Percentiles rank a stretch among this genome's conserved stretches.
phyloP scores from a whole-genome alignment of 2,797 vertebrate genomes.

The Paedocypris micromegethes region DNA sequence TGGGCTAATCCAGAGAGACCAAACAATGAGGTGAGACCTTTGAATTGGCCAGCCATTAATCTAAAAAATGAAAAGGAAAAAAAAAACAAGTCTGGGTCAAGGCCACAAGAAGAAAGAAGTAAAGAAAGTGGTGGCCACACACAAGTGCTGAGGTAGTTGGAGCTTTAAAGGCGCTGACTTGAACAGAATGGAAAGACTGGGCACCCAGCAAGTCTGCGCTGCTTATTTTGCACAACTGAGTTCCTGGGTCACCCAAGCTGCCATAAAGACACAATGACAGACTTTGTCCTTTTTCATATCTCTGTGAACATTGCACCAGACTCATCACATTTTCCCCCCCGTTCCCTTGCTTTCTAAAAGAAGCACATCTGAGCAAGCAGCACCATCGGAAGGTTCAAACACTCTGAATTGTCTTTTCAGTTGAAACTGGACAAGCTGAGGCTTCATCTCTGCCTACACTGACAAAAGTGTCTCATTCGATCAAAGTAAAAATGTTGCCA shows the following conservation, averaged over 20 bases:
- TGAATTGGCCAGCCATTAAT: slow-evolving; percentile 8
- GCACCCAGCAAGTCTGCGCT: neutral
- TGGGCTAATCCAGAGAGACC: neutral
- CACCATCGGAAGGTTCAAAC: slow-evolving; percentile 57
- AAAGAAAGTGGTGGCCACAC: slow-evolving; percentile 21
- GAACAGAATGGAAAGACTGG: slow-evolving; percentile 11
- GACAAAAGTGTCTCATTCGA: slow-evolving; percentile 8
- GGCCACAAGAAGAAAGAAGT: slow-evolving; percentile 20
- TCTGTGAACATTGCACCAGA: slow-evolving; percentile 12
- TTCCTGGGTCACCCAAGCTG: slow-evolving; percentile 18
- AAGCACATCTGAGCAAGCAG: slow-evolving; percentile 61
- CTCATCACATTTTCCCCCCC: slow-evolving; percentile 4
- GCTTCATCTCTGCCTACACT: slow-evolving; percentile 65
- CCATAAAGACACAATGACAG: slow-evolving; percentile 13
- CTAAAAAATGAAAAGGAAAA: too few relatives aligned
- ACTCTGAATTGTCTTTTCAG: slow-evolving; percentile 70
- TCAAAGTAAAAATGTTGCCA: too few relatives aligned
- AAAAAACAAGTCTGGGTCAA: neutral
- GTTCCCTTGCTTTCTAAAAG: slow-evolving; percentile 55
- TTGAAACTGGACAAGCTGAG: slow-evolving; percentile 70
- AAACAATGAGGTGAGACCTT: slow-evolving; percentile 14
- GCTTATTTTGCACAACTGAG: slow-evolving; percentile 25
- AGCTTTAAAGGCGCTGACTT: slow-evolving; percentile 11
- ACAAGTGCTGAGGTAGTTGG: slow-evolving; percentile 2
- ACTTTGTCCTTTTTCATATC: slow-evolving; percentile 17